A percentile compares a stretch with the other conserved stretches of the same genome.
These are phyloP conservation scores for Apamea sordens DNA, from an alignment of 2,888 invertebrate species.

Conservation along the genomic window DNA sequence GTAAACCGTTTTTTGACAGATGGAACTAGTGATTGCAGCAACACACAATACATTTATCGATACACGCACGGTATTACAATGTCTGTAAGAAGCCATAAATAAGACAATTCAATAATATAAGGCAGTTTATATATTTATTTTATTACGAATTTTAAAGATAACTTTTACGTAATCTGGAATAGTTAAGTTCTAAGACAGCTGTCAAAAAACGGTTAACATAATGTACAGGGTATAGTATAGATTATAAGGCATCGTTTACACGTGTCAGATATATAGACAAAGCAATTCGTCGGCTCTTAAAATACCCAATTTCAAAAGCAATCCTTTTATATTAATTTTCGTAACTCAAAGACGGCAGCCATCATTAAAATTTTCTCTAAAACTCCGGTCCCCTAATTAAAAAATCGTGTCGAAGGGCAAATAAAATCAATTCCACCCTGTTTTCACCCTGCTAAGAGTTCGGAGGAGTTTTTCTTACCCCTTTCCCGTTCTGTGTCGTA, in stretches of 20 bases:
- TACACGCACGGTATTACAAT: too few relatives aligned
- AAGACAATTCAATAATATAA: too few relatives aligned
- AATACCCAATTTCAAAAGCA: conserved; percentile 44
- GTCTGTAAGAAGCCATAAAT: too few relatives aligned
- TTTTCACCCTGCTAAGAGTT: conserved; percentile 71
- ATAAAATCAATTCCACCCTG: conserved; percentile 87
- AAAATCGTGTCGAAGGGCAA: conserved; percentile 89
- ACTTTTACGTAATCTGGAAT: too few relatives aligned
- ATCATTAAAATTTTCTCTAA: conserved; percentile 74
- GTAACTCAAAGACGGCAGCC: conserved; percentile 60
- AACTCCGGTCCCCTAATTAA: conserved; percentile 81
- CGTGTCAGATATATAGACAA: conserved; percentile 10
- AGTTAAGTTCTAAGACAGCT: too few relatives aligned
- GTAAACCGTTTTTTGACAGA: too few relatives aligned
- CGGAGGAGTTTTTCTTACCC: conserved; percentile 80
- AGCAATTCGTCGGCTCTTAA: conserved; percentile 12
- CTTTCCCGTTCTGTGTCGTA: conserved; percentile 75
- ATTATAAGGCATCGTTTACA: not conserved
- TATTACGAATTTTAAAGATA: too few relatives aligned
- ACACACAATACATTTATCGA: too few relatives aligned
- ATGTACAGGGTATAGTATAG: too few relatives aligned
- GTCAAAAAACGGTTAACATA: too few relatives aligned
- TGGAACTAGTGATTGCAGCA: too few relatives aligned
- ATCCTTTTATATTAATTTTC: conserved; percentile 54
- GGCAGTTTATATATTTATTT: too few relatives aligned